These are phyloP conservation scores for Oscarella lobularis DNA, from an alignment of 37 sponge, comb jelly and placozoan genomes.

Conservation along the genomic window DNA sequence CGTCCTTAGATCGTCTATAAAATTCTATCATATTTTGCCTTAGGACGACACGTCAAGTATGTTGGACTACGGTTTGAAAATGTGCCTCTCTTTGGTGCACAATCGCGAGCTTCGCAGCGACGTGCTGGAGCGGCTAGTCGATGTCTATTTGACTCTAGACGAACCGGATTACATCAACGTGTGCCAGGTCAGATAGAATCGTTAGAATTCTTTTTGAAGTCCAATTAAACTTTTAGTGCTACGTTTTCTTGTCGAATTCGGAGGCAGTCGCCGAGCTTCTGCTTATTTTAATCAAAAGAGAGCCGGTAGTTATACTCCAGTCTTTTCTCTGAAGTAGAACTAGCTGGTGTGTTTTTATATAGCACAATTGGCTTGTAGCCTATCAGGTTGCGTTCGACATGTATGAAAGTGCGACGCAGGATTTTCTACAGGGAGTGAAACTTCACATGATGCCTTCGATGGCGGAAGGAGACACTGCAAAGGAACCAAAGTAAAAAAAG, in stretches of 20 bases:
- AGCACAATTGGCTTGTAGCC: conserved; percentile 67
- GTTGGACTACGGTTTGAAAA: conserved; percentile 71
- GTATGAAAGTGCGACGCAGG: conserved; percentile 89
- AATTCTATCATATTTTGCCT: neutral
- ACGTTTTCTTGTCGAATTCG: conserved; percentile 77
- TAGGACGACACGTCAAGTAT: conserved; percentile 40
- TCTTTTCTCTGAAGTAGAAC: too few relatives aligned
- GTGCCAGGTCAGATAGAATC: conserved; percentile 42
- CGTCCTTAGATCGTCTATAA: neutral
- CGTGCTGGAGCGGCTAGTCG: conserved; percentile 68
- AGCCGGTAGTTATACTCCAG: conserved; percentile 21
- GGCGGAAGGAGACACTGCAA: too few relatives aligned
- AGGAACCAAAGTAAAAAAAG: too few relatives aligned
- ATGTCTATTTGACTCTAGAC: conserved; percentile 35
- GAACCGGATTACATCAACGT: conserved; percentile 77
- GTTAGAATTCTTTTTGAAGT: too few relatives aligned
- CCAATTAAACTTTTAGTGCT: too few relatives aligned
- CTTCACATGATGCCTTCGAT: too few relatives aligned
- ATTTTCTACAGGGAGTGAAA: conserved; percentile 20
- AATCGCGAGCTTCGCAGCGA: conserved; percentile 56
- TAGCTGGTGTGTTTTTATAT: neutral
- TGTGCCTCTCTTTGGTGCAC: conserved; percentile 50
- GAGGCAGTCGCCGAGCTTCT: conserved; percentile 62
- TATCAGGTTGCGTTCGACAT: conserved; percentile 98
- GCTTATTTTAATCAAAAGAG: conserved; percentile 51